Evolutionary conservation across 2,113 vertebrate genomes (phyloP).

Genomic region (Athene noctua): DNA sequence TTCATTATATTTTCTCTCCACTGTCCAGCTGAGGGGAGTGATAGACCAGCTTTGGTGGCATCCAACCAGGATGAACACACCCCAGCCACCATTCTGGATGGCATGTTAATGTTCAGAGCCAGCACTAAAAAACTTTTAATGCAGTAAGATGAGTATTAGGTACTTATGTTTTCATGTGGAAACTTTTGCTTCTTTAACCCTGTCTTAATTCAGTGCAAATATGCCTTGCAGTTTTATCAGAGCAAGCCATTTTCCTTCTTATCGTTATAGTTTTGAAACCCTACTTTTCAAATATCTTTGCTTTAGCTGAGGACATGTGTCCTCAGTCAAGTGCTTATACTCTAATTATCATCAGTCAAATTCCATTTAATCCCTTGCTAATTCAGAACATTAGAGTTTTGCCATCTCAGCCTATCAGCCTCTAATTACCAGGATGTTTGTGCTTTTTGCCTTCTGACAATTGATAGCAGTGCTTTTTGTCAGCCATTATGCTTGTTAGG

Average conservation of each 20-base stretch:
- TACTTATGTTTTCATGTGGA: neutral
- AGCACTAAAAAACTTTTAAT: neutral
- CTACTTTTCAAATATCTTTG: neutral
- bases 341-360: slow-evolving; percentile 18
- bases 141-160: neutral
- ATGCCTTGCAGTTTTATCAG: neutral
- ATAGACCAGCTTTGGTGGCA: too few relatives aligned
- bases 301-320: neutral
- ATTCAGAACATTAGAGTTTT: slow-evolving; percentile 3
- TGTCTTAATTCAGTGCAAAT: neutral
- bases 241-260: neutral
- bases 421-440: slow-evolving; percentile 5
- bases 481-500: neutral
- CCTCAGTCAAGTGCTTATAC: neutral
- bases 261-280: neutral
- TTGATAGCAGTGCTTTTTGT: neutral
- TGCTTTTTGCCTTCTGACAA: neutral
- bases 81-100: neutral
- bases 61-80: too few relatives aligned
- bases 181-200: neutral
- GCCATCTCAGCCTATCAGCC: neutral
- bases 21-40: too few relatives aligned
- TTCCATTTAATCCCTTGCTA: neutral
- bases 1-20: too few relatives aligned
- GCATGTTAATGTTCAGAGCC: neutral